Evolutionary conservation across 1,140 invertebrate species (phyloP).

Genomic region (Leucophenga varia): DNA sequence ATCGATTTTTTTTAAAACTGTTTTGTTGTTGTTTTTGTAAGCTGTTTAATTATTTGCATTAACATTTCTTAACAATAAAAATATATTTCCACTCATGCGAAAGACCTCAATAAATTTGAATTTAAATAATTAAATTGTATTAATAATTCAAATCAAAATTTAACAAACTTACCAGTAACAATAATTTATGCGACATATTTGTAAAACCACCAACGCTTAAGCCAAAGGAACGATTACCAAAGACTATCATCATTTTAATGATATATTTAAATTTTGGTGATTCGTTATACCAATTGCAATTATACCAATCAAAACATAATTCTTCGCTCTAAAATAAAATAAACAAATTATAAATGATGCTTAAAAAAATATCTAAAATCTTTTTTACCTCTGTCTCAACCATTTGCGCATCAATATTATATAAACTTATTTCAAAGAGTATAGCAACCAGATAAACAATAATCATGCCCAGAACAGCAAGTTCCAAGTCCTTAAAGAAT

Average conservation of each 20-base stretch:
- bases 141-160: neutral
- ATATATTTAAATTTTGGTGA: conserved; percentile 33
- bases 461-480: conserved; percentile 39
- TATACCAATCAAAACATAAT: conserved; percentile 34
- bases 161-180: conserved; percentile 27
- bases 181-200: conserved; percentile 35
- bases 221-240: conserved; percentile 22
- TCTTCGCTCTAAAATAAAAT: conserved; percentile 26
- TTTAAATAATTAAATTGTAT: neutral
- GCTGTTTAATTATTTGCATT: conserved; percentile 33
- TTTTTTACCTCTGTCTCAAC: conserved; percentile 29
- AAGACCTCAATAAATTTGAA: conserved; percentile 20
- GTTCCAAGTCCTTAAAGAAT: conserved; percentile 24
- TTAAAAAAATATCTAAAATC: neutral
- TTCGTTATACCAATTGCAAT: conserved; percentile 42
- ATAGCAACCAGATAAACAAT: conserved; percentile 41
- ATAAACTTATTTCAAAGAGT: conserved; percentile 34
- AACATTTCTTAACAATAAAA: conserved; percentile 39
- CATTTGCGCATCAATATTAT: conserved; percentile 35
- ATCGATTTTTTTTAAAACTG: too few relatives aligned
- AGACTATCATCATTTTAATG: conserved; percentile 38
- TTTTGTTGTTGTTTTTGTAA: too few relatives aligned
- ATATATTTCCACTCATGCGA: conserved; percentile 44
- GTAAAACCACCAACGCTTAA: conserved; percentile 42
- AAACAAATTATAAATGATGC: neutral